Percentiles rank a stretch among this genome's conserved stretches.
phyloP scores from a whole-genome alignment of 2,888 invertebrate species.

The Tiliacea aurago region DNA sequence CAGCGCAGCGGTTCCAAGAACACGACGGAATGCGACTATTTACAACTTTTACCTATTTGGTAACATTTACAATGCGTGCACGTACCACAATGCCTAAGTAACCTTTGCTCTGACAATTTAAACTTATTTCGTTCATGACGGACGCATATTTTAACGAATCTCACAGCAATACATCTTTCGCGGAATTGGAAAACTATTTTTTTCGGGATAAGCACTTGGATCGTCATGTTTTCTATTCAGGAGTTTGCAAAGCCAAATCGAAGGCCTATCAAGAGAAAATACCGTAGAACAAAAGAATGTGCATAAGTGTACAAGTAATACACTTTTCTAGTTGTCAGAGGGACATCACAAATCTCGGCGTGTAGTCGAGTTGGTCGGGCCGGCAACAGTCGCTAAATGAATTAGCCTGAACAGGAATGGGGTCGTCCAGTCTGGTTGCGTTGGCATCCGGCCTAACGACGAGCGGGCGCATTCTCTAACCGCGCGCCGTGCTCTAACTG shows the following conservation, averaged over 20 bases:
- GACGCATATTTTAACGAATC: conserved; percentile 36
- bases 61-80: conserved; percentile 86
- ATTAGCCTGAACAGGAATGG: conserved; percentile 88
- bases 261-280: conserved; percentile 13
- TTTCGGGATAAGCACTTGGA: not conserved
- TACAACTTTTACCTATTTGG: conserved; percentile 89
- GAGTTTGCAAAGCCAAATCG: conserved; percentile 9
- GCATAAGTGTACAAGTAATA: conserved; percentile 29
- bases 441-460: conserved; percentile 91
- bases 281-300: conserved; percentile 25
- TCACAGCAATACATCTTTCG: conserved; percentile 10
- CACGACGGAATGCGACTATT: conserved; percentile 87
- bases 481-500: conserved; percentile 67
- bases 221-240: conserved; percentile 9
- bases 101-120: conserved; percentile 77
- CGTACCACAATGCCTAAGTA: conserved; percentile 79
- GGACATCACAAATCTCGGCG: conserved; percentile 65
- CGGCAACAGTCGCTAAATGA: conserved; percentile 85
- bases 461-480: conserved; percentile 83
- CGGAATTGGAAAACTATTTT: conserved; percentile 1
- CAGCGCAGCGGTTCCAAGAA: conserved; percentile 84
- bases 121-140: conserved; percentile 61
- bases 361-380: conserved; percentile 68
- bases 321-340: conserved; percentile 39
- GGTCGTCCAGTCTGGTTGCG: conserved; percentile 89